Conservation (phyloP, 2,888 invertebrate genomes). For the Drosophila buzzatii region DNA sequence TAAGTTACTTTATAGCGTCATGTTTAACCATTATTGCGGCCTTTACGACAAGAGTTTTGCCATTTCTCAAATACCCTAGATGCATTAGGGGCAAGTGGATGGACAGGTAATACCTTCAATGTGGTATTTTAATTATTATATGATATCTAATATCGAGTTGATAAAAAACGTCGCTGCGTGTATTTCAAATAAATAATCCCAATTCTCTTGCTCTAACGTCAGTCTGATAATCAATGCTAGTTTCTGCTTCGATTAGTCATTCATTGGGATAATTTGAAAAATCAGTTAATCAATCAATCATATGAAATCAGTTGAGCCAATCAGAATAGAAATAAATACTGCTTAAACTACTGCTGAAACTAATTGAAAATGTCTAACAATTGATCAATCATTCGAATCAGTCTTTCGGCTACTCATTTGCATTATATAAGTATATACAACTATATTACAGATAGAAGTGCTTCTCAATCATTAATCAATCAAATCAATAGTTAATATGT, state of each 20-base stretch:
- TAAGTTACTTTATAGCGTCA: constrained; percentile 29
- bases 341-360: too few species aligned
- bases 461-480: too few species aligned
- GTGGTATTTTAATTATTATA: neutral
- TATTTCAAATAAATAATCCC: neutral
- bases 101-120: neutral
- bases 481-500: neutral
- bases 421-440: too few species aligned
- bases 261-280: neutral
- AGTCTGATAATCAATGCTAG: neutral
- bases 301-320: neutral
- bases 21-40: constrained; percentile 18
- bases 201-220: neutral
- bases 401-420: too few species aligned
- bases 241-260: neutral
- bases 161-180: neutral
- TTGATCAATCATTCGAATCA: too few species aligned
- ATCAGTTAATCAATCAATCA: neutral
- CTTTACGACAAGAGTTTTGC: neutral
- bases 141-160: neutral
- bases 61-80: constrained; percentile 12
- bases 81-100: neutral
- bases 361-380: too few species aligned
- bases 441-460: too few species aligned
- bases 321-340: too few species aligned